Base-by-base conservation (phyloP, 2,797 vertebrate genomes). In the Sarcoramphus papa region DNA sequence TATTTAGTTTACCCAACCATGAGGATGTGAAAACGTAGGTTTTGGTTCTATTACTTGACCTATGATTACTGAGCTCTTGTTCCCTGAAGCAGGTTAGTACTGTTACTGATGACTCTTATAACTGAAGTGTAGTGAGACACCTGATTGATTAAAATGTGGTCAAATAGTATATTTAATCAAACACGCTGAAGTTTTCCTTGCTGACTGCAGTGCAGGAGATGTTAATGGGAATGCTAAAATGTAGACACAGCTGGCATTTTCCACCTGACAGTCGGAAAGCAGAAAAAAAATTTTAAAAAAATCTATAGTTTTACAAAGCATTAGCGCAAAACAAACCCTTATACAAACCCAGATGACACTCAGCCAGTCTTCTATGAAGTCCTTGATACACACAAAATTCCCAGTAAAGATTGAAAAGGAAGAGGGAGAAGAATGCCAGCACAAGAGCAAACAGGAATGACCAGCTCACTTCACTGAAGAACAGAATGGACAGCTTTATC, bases 221-320 rank as follows among this genome's bases (percentile, higher is more conserved):
- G 18, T 9, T 59, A 37, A 45, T 13, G 1, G 3, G 33, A 56
- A 31, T 28, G 40, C 47, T 88, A 25, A 74, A 68, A 53, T 27
- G 25, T 17, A 76, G 63, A 23, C 22, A 18, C 14, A 78, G 69
- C 20, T 81, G 53, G 12, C 8, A 12, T 45, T 75, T 68, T 50
- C 69, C 28, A 64, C 22, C n/a, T 47, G 51, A 25, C 56, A n/a
- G 43, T 11, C 6, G 14, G 19, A 31, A 65, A 62, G 24, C 30
- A 65, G 10, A 35, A 16, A 40, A 54, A 54, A 25, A 23, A 6
- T 6, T 30, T 65, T 10, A 37, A 2, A 3, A 2, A 19, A 37
- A 13, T 1, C 3, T 28, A 4, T 13, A 28, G 4, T 35, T 60
- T 23, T 40, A 67, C 17, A 2, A 18, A 85, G 23, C 4, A 1